Evolutionary conservation across 2,113 vertebrate species (phyloP), one percentile per base, ranked within the genome.

Genomic region (Globicephala melas): DNA sequence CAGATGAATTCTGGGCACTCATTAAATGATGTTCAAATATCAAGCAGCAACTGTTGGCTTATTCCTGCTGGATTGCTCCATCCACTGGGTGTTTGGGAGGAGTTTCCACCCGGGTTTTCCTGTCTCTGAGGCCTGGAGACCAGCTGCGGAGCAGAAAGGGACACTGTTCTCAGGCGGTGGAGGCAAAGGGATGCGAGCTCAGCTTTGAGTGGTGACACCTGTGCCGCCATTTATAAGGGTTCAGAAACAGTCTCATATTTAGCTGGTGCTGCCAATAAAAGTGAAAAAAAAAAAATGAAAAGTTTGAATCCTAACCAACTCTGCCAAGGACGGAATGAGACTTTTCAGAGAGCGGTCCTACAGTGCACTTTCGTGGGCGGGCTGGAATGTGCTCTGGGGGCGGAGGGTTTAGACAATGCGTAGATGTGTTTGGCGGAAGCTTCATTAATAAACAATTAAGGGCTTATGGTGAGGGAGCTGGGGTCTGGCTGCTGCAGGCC

Each of bases 1-100:
- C 98, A 99, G 99, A 99, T 99, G 99, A 99, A 99, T 99, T 99
- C 98, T 98, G 98, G 99, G 98, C 98, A 98, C 99, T 99, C 99
- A 99, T 99, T 99, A 99, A 99, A 99, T 18, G 70, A 98, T 98
- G 98, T 98, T 99, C 98, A 98, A 99, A 99, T 98, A 98, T 98
- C 98, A 98, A 98, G 96, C 97, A 96, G 98, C 96, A 97, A 98
- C 98, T 98, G 96, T 98, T 98, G 97, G 97, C 98, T 98, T 98
- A 98, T 98, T 98, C 95, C 96, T 98, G 97, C 97, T 96, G 97
- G 95, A 97, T 95, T 97, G 85, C 90, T 96, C 80, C 91, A 58
- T 55, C 55, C 95, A 92, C 86, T 53, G 91, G 89, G 96, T 90
- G 85, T 97, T 96, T 89, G 98, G 97, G 90, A 96, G 77, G 68